Evolutionary conservation across 2,888 invertebrate genomes (phyloP), one percentile per base, ranked within the genome.

Genomic region (Rhodophaea formosa): DNA sequence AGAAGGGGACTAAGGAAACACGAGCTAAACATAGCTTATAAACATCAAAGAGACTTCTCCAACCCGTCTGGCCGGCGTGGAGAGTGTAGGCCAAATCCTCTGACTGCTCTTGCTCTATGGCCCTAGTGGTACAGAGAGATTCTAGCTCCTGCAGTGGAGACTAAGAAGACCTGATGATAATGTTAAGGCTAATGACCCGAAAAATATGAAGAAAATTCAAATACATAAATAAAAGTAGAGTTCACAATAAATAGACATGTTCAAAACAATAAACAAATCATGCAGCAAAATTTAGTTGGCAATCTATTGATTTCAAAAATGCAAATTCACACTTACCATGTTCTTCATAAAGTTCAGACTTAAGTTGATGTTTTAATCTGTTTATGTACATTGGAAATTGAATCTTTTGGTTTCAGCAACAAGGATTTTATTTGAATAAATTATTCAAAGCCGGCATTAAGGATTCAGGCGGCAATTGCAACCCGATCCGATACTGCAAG

Each of bases 401-500:
- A 32, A 3, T 14, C 35, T 14, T 53, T 8, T 6, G 23, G 8
- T 0, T 5, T 23, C 32, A 2, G n/a, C 0, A 1, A 35, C 54
- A 54, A 7, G 51, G 51, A 30, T 51, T 2, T 42, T 51, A 51
- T 46, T 59, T 8, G 32, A 7, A 17, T 57, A 14, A 3, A 17
- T 8, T 30, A 12, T 29, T 14, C 61, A 62, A 67, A 65, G 61
- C 59, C 59, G 58, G 55, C 47, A 84, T 88, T 88, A 87, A 56
- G 83, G 81, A 89, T 89, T 79, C 89, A 86, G 74, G 74, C 67
- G 75, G 85, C 84, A 82, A 80, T 83, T 74, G 89, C 85, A 87
- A 89, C 82, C 84, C 82, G 88, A 89, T 87, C 85, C 84, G 75
- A 77, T 77, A 74, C 69, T 64, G 62, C 67, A 71, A 71, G 83